phyloP scores from a whole-genome alignment of 1,140 invertebrate species.

The Tetragnatha versicolor region DNA sequence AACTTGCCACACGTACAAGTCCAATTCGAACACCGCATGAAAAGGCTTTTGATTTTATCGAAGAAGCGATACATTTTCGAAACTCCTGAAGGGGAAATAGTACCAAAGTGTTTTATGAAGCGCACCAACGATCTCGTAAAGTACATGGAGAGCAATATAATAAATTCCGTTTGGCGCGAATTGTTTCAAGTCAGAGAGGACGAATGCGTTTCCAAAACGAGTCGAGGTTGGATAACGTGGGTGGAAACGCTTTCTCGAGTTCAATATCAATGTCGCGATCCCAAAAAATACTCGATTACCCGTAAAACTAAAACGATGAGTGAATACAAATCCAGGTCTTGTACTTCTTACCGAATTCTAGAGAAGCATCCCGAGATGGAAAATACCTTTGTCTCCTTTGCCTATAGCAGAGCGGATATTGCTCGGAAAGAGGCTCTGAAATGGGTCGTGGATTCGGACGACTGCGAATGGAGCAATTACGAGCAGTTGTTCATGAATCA shows the following conservation, averaged over 20 bases:
- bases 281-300: constrained; percentile 2
- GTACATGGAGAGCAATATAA: background rate
- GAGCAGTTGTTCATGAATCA: constrained; percentile 26
- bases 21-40: constrained; percentile 7
- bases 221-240: constrained; percentile 34
- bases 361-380: constrained; percentile 10
- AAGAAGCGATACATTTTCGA: background rate
- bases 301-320: background rate
- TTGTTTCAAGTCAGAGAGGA: background rate
- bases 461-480: constrained; percentile 9
- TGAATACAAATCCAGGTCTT: background rate
- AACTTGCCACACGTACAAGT: background rate
- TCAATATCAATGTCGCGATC: constrained; percentile 10
- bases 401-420: constrained; percentile 14
- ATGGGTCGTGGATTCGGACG: background rate
- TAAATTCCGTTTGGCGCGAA: background rate
- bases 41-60: background rate
- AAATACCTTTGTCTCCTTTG: constrained; percentile 7
- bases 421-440: background rate
- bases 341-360: background rate
- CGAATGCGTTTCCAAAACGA: background rate
- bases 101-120: constrained; percentile 13
- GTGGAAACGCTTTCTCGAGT: background rate
- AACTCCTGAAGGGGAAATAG: background rate
- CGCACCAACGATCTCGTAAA: background rate